Conservation (phyloP, 2,113 vertebrate genomes). For the Gallinago media region DNA sequence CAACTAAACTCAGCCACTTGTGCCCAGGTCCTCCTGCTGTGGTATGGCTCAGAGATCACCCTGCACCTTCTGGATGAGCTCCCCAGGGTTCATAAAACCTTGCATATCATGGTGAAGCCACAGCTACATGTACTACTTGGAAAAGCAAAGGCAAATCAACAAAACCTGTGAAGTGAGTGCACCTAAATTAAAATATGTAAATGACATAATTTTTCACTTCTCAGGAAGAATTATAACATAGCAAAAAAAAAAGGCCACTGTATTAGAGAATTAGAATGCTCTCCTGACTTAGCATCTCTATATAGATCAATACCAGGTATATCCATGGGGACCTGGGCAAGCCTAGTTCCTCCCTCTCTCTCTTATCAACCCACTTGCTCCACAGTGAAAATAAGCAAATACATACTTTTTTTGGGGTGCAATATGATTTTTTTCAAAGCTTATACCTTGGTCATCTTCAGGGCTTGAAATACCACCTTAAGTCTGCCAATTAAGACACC, state of each 20-base stretch:
- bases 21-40: neutral
- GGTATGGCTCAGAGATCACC: neutral
- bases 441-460: neutral
- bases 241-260: neutral
- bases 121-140: neutral
- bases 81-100: neutral
- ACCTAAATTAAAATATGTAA: neutral
- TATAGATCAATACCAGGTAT: neutral
- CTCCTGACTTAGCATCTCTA: neutral
- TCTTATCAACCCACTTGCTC: neutral
- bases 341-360: neutral
- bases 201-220: neutral
- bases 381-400: neutral
- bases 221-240: neutral
- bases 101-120: neutral
- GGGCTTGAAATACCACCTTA: neutral
- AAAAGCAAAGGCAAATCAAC: neutral
- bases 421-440: neutral
- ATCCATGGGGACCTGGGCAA: neutral
- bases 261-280: neutral
- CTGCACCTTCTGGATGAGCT: neutral
- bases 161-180: neutral
- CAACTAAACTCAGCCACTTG: neutral
- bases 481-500: neutral
- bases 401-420: neutral